A percentile compares a stretch with the other conserved stretches of the same genome.
These are phyloP conservation scores for Lordiphosa collinella DNA, from an alignment of 1,140 invertebrate species.

Conservation along the genomic window DNA sequence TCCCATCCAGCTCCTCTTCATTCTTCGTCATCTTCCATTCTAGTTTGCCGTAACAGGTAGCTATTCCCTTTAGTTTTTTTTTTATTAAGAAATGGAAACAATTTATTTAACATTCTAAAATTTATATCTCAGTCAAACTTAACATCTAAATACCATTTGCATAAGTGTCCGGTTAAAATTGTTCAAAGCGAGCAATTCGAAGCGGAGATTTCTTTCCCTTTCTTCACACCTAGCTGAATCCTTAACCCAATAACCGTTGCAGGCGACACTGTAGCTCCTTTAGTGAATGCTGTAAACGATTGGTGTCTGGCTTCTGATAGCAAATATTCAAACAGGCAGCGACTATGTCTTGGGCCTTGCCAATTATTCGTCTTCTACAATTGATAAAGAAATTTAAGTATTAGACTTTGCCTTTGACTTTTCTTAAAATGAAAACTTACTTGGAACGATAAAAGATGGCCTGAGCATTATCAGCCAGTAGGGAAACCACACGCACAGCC, in stretches of 20 bases:
- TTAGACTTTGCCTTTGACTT: background rate
- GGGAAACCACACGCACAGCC: constrained; percentile 84
- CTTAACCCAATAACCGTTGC: constrained; percentile 58
- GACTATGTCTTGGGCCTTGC: constrained; percentile 85
- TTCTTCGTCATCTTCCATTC: too few relatives aligned
- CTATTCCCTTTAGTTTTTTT: too few relatives aligned
- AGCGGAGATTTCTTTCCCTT: too few relatives aligned
- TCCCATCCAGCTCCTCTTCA: too few relatives aligned
- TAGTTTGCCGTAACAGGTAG: too few relatives aligned
- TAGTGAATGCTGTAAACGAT: constrained; percentile 69
- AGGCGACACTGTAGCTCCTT: constrained; percentile 78
- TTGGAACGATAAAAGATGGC: constrained; percentile 60
- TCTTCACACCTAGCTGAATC: background rate
- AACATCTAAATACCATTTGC: constrained; percentile 42
- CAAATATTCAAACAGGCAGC: constrained; percentile 84
- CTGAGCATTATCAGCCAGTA: constrained; percentile 80
- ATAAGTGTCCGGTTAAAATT: constrained; percentile 14
- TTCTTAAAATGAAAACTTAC: constrained; percentile 34
- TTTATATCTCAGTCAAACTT: constrained; percentile 71
- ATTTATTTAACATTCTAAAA: constrained; percentile 41
- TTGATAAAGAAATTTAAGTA: constrained; percentile 12
- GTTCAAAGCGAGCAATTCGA: background rate
- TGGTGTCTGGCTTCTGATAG: constrained; percentile 85
- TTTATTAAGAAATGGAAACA: constrained; percentile 17
- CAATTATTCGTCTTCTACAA: constrained; percentile 82